Percentiles rank a stretch among this genome's conserved stretches.
phyloP scores from a whole-genome alignment of 2,113 vertebrate genomes.

The Rostratula benghalensis region DNA sequence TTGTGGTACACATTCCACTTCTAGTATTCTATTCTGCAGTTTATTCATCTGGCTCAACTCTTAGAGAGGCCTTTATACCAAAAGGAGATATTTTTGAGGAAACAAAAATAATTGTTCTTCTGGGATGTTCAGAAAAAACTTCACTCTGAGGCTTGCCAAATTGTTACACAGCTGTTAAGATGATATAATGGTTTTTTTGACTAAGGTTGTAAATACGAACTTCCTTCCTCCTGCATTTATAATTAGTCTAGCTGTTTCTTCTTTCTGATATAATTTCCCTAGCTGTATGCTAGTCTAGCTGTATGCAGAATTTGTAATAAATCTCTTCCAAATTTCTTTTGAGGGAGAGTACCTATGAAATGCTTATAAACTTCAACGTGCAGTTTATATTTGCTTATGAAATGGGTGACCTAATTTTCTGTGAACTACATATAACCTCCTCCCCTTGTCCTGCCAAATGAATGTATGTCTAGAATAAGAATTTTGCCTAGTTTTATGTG shows the following conservation, averaged over 20 bases:
- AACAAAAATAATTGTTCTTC: slow-evolving; percentile 67
- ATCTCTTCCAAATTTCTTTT: background rate
- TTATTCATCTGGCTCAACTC: slow-evolving; percentile 8
- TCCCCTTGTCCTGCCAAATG: background rate
- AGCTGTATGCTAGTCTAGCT: background rate
- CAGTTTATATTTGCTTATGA: slow-evolving; percentile 11
- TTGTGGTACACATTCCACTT: background rate
- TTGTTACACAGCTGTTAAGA: slow-evolving; percentile 64
- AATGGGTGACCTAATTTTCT: slow-evolving; percentile 48
- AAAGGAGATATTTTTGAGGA: slow-evolving; percentile 51
- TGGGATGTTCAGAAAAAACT: slow-evolving; percentile 39
- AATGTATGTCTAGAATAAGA: slow-evolving; percentile 2
- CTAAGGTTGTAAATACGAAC: slow-evolving; percentile 36
- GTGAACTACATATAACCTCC: background rate
- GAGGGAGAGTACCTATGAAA: background rate
- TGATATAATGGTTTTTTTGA: slow-evolving; percentile 55
- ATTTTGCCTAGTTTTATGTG: background rate
- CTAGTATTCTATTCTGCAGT: slow-evolving; percentile 5
- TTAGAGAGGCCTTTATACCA: slow-evolving; percentile 22
- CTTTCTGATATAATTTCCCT: too few species aligned
- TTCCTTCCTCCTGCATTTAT: slow-evolving; percentile 64
- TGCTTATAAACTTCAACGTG: background rate
- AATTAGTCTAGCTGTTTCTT: background rate
- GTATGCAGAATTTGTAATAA: slow-evolving; percentile 1
- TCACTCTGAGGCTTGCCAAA: slow-evolving; percentile 38